Evolutionary conservation across 1,140 invertebrate genomes (phyloP).

Genomic region (Caenorhabditis briggsae): DNA sequence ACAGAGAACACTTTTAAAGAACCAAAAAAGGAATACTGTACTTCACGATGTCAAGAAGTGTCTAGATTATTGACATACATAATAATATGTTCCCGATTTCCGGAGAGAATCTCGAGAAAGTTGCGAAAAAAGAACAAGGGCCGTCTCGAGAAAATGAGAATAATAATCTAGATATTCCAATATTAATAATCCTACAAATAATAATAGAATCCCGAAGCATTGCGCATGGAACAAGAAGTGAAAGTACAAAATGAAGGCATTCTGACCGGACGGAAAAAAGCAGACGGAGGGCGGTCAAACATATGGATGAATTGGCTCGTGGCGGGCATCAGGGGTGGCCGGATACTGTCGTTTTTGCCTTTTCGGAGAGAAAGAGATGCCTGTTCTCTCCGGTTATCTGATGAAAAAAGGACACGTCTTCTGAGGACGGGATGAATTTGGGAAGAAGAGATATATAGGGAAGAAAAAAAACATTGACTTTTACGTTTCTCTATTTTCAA

Average conservation of each 20-base stretch:
- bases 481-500: constrained; percentile 23
- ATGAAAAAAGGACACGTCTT: constrained; percentile 51
- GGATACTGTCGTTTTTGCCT: constrained; percentile 14
- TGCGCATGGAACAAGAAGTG: background rate
- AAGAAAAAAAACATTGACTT: constrained; percentile 8
- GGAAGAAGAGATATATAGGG: background rate
- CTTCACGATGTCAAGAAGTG: background rate
- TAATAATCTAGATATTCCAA: background rate
- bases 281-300: constrained; percentile 20
- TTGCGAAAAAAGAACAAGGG: constrained; percentile 15
- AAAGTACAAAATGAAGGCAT: constrained; percentile 46
- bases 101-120: constrained; percentile 17
- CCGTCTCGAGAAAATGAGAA: background rate
- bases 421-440: background rate
- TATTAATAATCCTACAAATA: constrained; percentile 10
- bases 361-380: background rate
- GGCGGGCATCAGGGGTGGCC: constrained; percentile 31
- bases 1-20: too few relatives aligned
- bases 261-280: constrained; percentile 31
- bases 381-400: constrained; percentile 32
- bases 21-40: too few relatives aligned
- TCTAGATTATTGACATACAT: constrained; percentile 2
- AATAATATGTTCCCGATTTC: background rate
- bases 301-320: constrained; percentile 23
- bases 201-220: constrained; percentile 12